phyloP scores from a whole-genome alignment of 2,797 vertebrate genomes.

The Spea hammondii region DNA sequence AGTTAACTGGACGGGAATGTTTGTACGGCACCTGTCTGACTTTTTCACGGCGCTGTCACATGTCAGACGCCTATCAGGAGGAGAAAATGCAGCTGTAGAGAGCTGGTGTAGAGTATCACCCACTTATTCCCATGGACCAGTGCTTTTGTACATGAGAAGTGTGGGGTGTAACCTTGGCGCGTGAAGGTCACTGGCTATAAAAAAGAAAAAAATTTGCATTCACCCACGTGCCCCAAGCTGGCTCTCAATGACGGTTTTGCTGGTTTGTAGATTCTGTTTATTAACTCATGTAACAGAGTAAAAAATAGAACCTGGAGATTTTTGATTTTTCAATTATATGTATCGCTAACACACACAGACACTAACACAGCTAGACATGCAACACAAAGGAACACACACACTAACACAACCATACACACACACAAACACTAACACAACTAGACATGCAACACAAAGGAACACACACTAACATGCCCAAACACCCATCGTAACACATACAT shows the following conservation, averaged over 20 bases:
- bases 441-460: too few relatives aligned
- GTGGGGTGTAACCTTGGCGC: conserved; percentile 12
- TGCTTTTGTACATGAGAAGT: conserved; percentile 26
- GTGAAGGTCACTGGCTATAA: conserved; percentile 37
- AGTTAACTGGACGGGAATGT: background rate
- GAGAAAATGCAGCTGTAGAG: conserved; percentile 22
- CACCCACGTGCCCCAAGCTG: background rate
- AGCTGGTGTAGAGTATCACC: conserved; percentile 48
- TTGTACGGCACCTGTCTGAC: conserved; percentile 48
- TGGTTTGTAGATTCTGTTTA: too few relatives aligned
- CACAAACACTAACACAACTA: too few relatives aligned
- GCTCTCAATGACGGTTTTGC: background rate
- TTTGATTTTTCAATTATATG: too few relatives aligned
- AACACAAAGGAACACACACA: too few relatives aligned
- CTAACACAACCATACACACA: too few relatives aligned
- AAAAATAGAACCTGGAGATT: too few relatives aligned
- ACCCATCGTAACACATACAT: too few relatives aligned
- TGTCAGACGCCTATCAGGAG: conserved; percentile 32
- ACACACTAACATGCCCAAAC: too few relatives aligned
- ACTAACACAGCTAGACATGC: too few relatives aligned
- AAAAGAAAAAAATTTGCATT: background rate
- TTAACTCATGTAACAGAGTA: too few relatives aligned
- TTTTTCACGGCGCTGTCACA: conserved; percentile 48
- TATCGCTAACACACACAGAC: too few relatives aligned
- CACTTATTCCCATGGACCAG: conserved; percentile 37